These are phyloP conservation scores for Pyrrhosoma nymphula DNA, from an alignment of 2,888 invertebrate species.

Conservation along the genomic window DNA sequence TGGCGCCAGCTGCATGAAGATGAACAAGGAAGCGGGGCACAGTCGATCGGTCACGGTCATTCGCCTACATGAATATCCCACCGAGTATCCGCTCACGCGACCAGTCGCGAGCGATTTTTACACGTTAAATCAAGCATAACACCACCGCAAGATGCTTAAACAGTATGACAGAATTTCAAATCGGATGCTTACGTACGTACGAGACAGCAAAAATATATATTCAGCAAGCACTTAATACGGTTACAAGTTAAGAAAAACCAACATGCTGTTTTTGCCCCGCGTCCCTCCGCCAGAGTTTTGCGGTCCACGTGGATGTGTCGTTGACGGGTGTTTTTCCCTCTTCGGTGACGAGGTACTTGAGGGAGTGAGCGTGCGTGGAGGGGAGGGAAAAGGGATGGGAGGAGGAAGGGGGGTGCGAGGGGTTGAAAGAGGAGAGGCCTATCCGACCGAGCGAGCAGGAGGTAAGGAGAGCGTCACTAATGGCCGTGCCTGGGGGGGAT, in stretches of 20 bases:
- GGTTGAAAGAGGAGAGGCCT: neutral
- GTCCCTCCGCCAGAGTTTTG: neutral
- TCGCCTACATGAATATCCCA: neutral
- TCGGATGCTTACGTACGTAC: neutral
- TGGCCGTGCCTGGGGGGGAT: neutral
- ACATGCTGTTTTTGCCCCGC: neutral
- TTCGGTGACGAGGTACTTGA: neutral
- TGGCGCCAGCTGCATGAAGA: neutral
- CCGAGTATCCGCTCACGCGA: neutral
- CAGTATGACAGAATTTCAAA: neutral
- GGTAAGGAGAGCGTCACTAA: conserved; percentile 40
- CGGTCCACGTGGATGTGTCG: neutral
- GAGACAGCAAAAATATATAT: conserved; percentile 1
- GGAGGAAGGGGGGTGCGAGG: neutral
- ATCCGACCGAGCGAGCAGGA: neutral
- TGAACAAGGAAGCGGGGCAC: neutral
- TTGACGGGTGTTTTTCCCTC: neutral
- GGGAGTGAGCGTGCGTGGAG: neutral
- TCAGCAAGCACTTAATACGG: neutral
- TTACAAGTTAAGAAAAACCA: neutral
- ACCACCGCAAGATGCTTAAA: neutral
- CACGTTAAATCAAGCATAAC: neutral
- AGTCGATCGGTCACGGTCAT: neutral
- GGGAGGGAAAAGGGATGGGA: neutral
- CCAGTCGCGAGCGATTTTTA: neutral